Evolutionary conservation across 2,797 vertebrate genomes (phyloP).

Genomic region (Podarcis lilfordi): DNA sequence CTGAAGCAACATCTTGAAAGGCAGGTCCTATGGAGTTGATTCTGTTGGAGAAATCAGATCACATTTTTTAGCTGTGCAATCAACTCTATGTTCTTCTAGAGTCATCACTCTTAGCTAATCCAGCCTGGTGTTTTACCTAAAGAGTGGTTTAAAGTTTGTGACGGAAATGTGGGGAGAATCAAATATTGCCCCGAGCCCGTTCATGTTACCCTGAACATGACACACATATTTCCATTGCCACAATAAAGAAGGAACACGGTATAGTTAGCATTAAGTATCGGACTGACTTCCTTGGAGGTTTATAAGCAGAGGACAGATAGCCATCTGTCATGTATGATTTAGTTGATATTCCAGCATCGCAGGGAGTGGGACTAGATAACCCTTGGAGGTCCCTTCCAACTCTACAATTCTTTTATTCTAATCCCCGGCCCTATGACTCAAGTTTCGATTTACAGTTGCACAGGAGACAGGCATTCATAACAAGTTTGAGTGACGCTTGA

Average conservation of each 20-base stretch:
- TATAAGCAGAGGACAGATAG: too few relatives aligned
- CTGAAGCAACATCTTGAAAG: not conserved
- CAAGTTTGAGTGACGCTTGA: constrained; percentile 1
- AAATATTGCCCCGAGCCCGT: not conserved
- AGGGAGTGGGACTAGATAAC: too few relatives aligned
- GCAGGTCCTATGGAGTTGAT: not conserved
- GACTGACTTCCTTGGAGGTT: not conserved
- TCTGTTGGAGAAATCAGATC: not conserved
- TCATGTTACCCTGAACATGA: not conserved
- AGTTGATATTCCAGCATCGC: too few relatives aligned
- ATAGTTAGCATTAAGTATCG: not conserved
- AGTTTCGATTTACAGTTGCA: constrained; percentile 8
- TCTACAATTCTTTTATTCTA: too few relatives aligned
- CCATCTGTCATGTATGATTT: too few relatives aligned
- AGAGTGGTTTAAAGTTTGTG: not conserved
- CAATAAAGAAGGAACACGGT: not conserved
- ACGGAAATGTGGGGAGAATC: not conserved
- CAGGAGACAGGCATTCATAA: not conserved
- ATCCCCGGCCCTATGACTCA: not conserved
- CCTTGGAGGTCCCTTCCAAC: too few relatives aligned
- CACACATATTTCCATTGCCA: not conserved
- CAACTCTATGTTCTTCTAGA: not conserved
- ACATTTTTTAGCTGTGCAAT: not conserved
- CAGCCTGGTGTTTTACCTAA: not conserved
- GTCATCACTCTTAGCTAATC: not conserved